These are phyloP conservation scores for Leucophora obtusa DNA, from an alignment of 2,888 invertebrate species.

Conservation along the genomic window DNA sequence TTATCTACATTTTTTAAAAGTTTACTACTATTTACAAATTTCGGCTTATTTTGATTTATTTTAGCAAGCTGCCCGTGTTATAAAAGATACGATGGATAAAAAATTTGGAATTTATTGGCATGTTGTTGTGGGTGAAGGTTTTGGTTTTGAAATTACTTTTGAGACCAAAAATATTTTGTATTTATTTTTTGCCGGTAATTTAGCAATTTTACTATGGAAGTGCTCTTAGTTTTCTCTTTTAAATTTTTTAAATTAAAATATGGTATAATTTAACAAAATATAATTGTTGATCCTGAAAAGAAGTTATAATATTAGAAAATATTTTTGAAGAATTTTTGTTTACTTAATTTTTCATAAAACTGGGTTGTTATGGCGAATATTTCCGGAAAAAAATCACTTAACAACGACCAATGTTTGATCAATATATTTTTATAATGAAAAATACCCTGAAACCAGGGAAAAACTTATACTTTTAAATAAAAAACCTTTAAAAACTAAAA, in stretches of 20 bases:
- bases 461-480: no score
- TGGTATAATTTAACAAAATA: no score
- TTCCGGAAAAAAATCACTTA: neutral
- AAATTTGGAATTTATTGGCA: constrained; percentile 97
- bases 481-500: no score
- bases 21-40: neutral
- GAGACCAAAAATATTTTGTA: constrained; percentile 92
- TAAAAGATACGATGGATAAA: constrained; percentile 97
- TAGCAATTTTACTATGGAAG: constrained; percentile 94
- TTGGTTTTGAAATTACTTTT: constrained; percentile 94
- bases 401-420: constrained; percentile 1
- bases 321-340: neutral
- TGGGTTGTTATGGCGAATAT: neutral
- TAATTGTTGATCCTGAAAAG: no score
- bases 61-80: constrained; percentile 92
- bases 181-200: constrained; percentile 94
- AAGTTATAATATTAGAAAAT: neutral
- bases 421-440: neutral
- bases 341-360: neutral
- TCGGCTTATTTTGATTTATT: neutral
- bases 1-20: neutral
- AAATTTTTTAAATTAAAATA: no score
- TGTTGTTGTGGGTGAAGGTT: constrained; percentile 97
- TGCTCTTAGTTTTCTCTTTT: constrained; percentile 81
- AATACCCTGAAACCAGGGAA: no score